phyloP scores from a whole-genome alignment of 2,113 vertebrate genomes.

The Passer montanus region DNA sequence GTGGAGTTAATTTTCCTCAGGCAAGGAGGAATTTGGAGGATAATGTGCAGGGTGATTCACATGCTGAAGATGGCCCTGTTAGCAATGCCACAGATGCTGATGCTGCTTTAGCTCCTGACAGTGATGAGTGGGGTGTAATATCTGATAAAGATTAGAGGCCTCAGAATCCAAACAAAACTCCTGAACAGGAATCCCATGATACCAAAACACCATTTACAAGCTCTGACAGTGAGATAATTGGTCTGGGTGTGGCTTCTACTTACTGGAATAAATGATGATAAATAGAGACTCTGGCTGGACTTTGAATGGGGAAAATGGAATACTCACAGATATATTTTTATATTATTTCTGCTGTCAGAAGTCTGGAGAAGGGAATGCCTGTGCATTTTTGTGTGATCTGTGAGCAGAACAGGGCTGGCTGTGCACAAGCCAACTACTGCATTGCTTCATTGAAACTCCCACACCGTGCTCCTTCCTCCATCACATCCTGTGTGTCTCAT shows the following conservation, averaged over 20 bases:
- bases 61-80: neutral
- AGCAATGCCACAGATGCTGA: slow-evolving; percentile 2
- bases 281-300: slow-evolving; percentile 33
- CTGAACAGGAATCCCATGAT: slow-evolving; percentile 23
- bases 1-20: neutral
- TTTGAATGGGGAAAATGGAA: slow-evolving; percentile 16
- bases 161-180: slow-evolving; percentile 49
- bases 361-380: neutral
- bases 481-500: neutral
- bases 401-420: neutral
- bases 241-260: slow-evolving; percentile 31
- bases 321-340: slow-evolving; percentile 28
- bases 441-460: neutral
- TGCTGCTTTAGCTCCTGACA: slow-evolving; percentile 40
- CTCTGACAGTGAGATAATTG: slow-evolving; percentile 52
- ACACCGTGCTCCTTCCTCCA: neutral
- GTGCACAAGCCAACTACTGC: neutral
- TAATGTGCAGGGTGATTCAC: neutral
- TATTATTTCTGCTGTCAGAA: slow-evolving; percentile 29
- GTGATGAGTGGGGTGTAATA: slow-evolving; percentile 61
- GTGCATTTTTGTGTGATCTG: slow-evolving; percentile 16
- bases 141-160: slow-evolving; percentile 56
- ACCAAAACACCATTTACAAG: slow-evolving; percentile 49
- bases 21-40: neutral
- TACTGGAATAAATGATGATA: slow-evolving; percentile 49